phyloP scores from a whole-genome alignment of 2,797 vertebrate genomes.

The Dendrocincla tyrannina region DNA sequence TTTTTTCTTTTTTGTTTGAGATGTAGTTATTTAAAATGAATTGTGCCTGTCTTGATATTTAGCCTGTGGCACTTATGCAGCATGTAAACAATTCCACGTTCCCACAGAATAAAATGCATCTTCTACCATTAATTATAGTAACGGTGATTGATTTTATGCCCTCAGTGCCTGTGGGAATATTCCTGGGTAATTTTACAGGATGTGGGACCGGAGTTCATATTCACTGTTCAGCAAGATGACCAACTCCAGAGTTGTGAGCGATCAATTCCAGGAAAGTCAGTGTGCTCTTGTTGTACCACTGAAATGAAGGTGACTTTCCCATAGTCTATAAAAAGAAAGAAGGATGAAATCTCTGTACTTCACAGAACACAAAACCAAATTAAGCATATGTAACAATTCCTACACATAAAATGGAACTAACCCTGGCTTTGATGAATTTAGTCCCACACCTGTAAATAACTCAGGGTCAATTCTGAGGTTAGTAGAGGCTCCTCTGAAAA shows the following conservation, averaged over 20 bases:
- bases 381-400: neutral
- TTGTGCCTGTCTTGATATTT: neutral
- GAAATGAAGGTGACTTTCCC: neutral
- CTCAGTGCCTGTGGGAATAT: neutral
- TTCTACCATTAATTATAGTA: slow-evolving; percentile 27
- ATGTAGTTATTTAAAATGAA: neutral
- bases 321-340: neutral
- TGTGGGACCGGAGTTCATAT: neutral
- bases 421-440: neutral
- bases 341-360: neutral
- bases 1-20: neutral
- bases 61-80: neutral
- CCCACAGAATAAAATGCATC: neutral
- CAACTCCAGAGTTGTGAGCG: neutral
- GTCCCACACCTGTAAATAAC: neutral
- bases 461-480: neutral
- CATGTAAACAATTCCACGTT: neutral
- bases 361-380: neutral
- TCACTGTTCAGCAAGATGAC: neutral
- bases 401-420: neutral
- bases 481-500: neutral
- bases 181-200: slow-evolving; percentile 10
- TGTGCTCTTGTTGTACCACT: neutral
- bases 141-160: neutral
- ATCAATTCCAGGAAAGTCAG: neutral